Evolutionary conservation across 2,113 vertebrate species (phyloP).

Genomic region (Zingel zingel): DNA sequence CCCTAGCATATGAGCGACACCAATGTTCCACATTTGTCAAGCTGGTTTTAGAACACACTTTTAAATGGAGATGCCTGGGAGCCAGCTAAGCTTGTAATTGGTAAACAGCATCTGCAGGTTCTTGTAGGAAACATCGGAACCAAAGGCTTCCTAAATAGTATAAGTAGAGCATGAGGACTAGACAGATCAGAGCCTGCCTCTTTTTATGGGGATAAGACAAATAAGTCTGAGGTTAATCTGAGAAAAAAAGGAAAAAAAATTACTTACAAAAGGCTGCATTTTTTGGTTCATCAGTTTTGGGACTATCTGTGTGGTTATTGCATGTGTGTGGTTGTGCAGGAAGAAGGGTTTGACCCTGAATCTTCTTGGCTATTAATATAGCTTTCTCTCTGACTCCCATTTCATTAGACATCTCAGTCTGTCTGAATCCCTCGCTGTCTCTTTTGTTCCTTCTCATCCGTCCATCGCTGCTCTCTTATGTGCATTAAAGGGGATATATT

Average conservation of each 20-base stretch:
- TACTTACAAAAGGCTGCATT: not conserved
- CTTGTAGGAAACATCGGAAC: constrained; percentile 26
- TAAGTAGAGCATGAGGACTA: not conserved
- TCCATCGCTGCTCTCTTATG: constrained; percentile 14
- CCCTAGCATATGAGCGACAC: constrained; percentile 15
- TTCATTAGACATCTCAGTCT: not conserved
- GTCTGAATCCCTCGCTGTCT: not conserved
- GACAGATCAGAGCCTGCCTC: not conserved
- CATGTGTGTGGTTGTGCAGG: constrained; percentile 17
- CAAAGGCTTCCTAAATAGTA: not conserved
- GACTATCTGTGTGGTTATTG: not conserved
- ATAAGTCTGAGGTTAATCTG: not conserved
- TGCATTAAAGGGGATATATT: constrained; percentile 11
- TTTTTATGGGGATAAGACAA: constrained; percentile 19
- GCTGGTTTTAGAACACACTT: constrained; percentile 37
- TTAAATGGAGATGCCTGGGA: constrained; percentile 33
- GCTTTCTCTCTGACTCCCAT: not conserved
- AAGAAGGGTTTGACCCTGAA: constrained; percentile 9
- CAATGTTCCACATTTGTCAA: constrained; percentile 28
- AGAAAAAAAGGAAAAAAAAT: constrained; percentile 1
- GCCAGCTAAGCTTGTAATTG: constrained; percentile 54
- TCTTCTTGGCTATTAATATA: constrained; percentile 4
- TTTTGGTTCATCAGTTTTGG: not conserved
- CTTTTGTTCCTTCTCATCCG: constrained; percentile 14
- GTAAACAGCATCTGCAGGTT: constrained; percentile 31